phyloP scores from a whole-genome alignment of 2,888 invertebrate species.

The Chloroclysta siterata region DNA sequence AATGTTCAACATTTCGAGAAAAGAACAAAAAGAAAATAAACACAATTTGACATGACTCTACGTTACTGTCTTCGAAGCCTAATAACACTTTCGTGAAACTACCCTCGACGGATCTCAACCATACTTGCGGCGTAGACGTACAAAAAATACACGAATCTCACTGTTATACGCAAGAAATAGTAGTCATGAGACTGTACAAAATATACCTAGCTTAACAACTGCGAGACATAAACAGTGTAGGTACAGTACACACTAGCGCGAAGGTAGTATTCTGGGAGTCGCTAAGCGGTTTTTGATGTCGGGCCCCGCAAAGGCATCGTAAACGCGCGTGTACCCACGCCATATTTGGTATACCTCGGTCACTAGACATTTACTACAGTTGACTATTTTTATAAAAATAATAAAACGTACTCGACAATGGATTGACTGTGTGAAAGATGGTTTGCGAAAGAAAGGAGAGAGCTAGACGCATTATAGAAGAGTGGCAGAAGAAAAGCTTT shows the following conservation, averaged over 20 bases:
- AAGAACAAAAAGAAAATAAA: too few relatives aligned
- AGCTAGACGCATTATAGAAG: too few relatives aligned
- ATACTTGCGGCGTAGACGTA: not conserved
- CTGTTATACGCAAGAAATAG: not conserved
- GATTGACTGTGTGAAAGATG: too few relatives aligned
- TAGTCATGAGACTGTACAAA: not conserved
- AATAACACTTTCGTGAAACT: not conserved
- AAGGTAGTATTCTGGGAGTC: slow-evolving; percentile 54
- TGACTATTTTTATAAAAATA: not conserved
- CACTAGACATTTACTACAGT: not conserved
- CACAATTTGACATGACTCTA: too few relatives aligned
- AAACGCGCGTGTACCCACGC: slow-evolving; percentile 54
- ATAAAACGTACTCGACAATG: too few relatives aligned
- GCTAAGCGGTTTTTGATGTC: slow-evolving; percentile 75
- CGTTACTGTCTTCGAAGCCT: too few relatives aligned
- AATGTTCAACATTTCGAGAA: too few relatives aligned
- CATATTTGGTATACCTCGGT: not conserved
- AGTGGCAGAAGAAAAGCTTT: too few relatives aligned
- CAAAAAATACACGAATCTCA: slow-evolving; percentile 1
- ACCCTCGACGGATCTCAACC: not conserved
- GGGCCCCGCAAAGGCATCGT: slow-evolving; percentile 59
- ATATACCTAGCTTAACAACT: slow-evolving; percentile 50
- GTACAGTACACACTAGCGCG: slow-evolving; percentile 25
- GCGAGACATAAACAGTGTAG: slow-evolving; percentile 57
- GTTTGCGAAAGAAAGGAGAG: too few relatives aligned